phyloP scores from a whole-genome alignment of 2,888 invertebrate species.

The Helobdella robusta region DNA sequence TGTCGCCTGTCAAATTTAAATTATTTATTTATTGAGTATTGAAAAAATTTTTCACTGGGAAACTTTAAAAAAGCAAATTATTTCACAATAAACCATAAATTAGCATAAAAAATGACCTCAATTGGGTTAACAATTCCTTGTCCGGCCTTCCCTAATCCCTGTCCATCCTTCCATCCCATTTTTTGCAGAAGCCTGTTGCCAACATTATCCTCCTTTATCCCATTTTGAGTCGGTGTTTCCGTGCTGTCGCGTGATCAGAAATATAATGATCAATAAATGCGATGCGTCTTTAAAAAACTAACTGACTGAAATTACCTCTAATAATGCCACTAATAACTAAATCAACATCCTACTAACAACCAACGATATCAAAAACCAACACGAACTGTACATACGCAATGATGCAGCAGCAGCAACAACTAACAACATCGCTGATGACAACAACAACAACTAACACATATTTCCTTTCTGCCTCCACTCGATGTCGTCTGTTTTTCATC shows the following conservation, averaged over 20 bases:
- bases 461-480: constrained; percentile 1
- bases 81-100: not conserved
- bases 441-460: too few relatives aligned
- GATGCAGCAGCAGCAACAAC: too few relatives aligned
- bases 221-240: constrained; percentile 55
- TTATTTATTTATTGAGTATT: not conserved
- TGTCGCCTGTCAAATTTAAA: constrained; percentile 52
- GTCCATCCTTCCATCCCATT: constrained; percentile 98
- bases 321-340: too few relatives aligned
- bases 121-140: constrained; percentile 80
- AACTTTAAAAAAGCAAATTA: not conserved
- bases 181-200: constrained; percentile 89
- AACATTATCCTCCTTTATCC: constrained; percentile 71
- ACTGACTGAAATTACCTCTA: too few relatives aligned
- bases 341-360: too few relatives aligned
- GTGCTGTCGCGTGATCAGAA: too few relatives aligned
- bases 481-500: constrained; percentile 4
- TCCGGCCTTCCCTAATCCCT: constrained; percentile 82
- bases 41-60: not conserved
- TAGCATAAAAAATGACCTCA: constrained; percentile 56
- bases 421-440: too few relatives aligned
- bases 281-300: too few relatives aligned
- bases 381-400: too few relatives aligned
- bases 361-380: too few relatives aligned
- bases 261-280: too few relatives aligned